These are phyloP conservation scores for Mycteria americana DNA, from an alignment of 2,797 vertebrate species.

Conservation along the genomic window DNA sequence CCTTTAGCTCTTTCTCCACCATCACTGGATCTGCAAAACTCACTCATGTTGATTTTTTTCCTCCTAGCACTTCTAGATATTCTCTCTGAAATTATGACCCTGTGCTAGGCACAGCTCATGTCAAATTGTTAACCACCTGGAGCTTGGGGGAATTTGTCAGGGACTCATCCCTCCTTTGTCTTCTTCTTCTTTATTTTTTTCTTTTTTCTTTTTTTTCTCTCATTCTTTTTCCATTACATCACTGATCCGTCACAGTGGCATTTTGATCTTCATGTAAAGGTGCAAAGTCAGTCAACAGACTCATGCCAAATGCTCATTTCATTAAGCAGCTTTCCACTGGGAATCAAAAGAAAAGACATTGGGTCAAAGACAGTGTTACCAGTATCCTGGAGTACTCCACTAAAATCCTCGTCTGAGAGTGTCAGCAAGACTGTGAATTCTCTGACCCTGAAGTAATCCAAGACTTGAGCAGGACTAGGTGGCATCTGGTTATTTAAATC, in stretches of 20 bases:
- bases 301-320: neutral
- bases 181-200: neutral
- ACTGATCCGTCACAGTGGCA: neutral
- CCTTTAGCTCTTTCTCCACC: neutral
- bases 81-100: neutral
- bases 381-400: neutral
- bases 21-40: neutral
- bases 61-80: neutral
- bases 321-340: neutral
- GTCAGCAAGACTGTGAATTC: neutral
- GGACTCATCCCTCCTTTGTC: neutral
- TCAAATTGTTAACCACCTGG: neutral
- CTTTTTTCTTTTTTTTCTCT: neutral
- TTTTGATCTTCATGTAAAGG: neutral
- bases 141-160: neutral
- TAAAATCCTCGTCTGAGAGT: neutral
- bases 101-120: neutral
- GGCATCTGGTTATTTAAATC: neutral
- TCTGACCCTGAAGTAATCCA: rapidly evolving
- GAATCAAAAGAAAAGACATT: neutral
- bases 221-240: neutral
- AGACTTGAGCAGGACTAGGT: neutral
- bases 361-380: neutral
- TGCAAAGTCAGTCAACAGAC: neutral
- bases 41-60: neutral